A percentile compares a stretch with the other conserved stretches of the same genome.
phyloP scores from a whole-genome alignment of 2,888 invertebrate genomes.

The Zele albiditarsus region DNA sequence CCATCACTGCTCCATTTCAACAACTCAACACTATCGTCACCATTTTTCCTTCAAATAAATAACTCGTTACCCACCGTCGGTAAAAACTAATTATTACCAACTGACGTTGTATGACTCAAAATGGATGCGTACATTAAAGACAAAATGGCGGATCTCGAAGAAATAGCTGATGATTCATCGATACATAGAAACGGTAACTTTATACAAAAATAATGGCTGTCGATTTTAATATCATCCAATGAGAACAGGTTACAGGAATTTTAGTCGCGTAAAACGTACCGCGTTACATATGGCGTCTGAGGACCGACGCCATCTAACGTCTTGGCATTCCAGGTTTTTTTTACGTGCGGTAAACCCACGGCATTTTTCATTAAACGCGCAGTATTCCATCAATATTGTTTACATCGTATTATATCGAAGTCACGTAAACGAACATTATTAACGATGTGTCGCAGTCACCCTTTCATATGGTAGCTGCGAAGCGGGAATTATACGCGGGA shows the following conservation, averaged over 20 bases:
- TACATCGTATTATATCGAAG: constrained; percentile 28
- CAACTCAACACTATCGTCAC: too few relatives aligned
- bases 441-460: constrained; percentile 42
- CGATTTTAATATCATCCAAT: constrained; percentile 19
- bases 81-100: too few relatives aligned
- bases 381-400: constrained; percentile 45
- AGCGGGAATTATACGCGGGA: constrained; percentile 51
- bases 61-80: too few relatives aligned
- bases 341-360: constrained; percentile 62
- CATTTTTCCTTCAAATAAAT: too few relatives aligned
- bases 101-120: too few relatives aligned
- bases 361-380: constrained; percentile 56
- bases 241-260: constrained; percentile 34
- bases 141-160: too few relatives aligned
- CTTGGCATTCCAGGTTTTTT: constrained; percentile 68
- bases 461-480: constrained; percentile 46
- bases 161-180: constrained; percentile 4
- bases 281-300: constrained; percentile 59
- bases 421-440: constrained; percentile 29
- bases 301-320: constrained; percentile 73
- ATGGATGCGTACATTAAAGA: too few relatives aligned
- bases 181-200: constrained; percentile 4
- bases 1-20: too few relatives aligned
- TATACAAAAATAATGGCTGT: neutral
- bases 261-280: constrained; percentile 29